Evolutionary conservation across 2,888 invertebrate genomes (phyloP), one percentile per base, ranked within the genome.

Genomic region (Luffia ferchaultella): DNA sequence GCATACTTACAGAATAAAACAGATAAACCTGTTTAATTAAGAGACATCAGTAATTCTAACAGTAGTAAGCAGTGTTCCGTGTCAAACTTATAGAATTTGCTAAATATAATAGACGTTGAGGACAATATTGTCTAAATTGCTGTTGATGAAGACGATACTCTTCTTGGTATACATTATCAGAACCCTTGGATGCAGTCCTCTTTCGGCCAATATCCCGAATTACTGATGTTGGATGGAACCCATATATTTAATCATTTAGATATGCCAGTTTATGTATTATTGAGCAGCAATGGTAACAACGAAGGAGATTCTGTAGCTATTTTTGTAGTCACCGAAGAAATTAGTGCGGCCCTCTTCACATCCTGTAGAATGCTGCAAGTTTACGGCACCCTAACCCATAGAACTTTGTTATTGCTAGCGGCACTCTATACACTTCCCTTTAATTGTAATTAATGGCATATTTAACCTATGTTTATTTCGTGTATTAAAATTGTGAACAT

Each of bases 201-300:
- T 46, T 50, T 50, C 41, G 42, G 42, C 2, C 19, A 16, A 42
- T 50, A 50, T 16, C 42, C 50, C 2, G 18, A 50, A 19, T 20
- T 42, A 18, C 12, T 46, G 42, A 15, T 50, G 42, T 46, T 46
- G 15, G 46, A 46, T 15, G 46, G 19, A 2, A 46, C 20, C 9
- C 46, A 47, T 20, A 51, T 47, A 51, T 42, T 51, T 12, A 51
- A 47, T 42, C 46, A 51, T 47, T 20, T 51, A 42, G 47, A 51
- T 47, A 44, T 51, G 51, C 44, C 43, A 16, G 12, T 51, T 15
- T 51, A 51, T 46, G 46, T 50, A 18, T 50, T 50, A 19, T 45
- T 50, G 46, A 1, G 20, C 15, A 51, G 46, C 16, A 51, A 51
- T 44, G 51, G 47, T 20, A 51, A 47, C 43, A 47, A 51, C 20